phyloP scores from a whole-genome alignment of 2,113 vertebrate genomes.

The Tonatia bakeri region DNA sequence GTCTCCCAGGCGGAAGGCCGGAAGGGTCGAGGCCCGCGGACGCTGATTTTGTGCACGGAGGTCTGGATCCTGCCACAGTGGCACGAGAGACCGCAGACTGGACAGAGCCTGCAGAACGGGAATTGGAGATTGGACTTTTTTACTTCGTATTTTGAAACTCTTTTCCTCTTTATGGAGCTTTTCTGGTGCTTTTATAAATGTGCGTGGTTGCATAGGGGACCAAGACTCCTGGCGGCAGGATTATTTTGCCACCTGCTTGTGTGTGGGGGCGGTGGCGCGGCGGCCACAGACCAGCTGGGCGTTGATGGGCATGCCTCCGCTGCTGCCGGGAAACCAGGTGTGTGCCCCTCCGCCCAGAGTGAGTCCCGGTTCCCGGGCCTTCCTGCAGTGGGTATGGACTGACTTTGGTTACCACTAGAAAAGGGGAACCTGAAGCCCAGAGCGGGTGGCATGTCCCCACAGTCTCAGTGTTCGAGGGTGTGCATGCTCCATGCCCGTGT shows the following conservation, averaged over 20 bases:
- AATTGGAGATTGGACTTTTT: background rate
- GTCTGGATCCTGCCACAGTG: background rate
- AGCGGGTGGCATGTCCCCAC: background rate
- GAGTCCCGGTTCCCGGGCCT: background rate
- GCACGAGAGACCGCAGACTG: background rate
- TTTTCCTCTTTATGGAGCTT: background rate
- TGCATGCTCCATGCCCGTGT: background rate
- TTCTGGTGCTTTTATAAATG: background rate
- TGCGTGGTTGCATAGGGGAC: background rate
- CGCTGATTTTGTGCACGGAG: background rate
- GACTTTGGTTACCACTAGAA: background rate
- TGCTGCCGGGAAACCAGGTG: background rate
- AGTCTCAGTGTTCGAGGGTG: background rate
- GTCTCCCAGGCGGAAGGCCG: background rate
- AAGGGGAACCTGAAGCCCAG: background rate
- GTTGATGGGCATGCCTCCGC: background rate
- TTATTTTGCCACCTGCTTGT: background rate
- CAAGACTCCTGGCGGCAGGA: background rate
- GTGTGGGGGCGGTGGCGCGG: background rate
- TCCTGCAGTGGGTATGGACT: background rate
- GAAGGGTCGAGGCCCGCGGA: accelerated
- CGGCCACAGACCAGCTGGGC: background rate
- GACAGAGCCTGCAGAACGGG: background rate
- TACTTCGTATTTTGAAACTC: background rate
- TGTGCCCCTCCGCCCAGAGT: background rate